These are phyloP conservation scores for Pan paniscus DNA, from an alignment of 2,113 vertebrate species.

Conservation along the genomic window DNA sequence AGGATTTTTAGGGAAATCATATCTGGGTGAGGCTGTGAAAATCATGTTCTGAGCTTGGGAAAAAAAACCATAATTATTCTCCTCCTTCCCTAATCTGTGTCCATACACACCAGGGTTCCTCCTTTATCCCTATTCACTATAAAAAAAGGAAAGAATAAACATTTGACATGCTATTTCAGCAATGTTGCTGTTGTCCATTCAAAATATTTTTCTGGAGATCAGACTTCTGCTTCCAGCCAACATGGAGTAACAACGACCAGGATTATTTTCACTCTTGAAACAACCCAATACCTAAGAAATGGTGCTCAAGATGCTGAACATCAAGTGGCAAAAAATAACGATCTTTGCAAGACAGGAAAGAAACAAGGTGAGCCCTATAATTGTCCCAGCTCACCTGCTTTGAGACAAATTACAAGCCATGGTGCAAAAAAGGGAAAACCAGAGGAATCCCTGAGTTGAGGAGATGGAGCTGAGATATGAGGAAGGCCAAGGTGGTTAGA, in stretches of 20 bases:
- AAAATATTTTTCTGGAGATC: background rate
- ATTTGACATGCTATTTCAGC: background rate
- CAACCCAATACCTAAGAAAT: background rate
- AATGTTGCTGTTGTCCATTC: background rate
- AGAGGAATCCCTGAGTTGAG: background rate
- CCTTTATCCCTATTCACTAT: background rate
- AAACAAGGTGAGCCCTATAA: background rate
- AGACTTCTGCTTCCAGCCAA: background rate
- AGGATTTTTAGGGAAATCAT: conserved; percentile 16
- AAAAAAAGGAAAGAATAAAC: background rate
- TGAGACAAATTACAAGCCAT: background rate
- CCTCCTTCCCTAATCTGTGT: background rate
- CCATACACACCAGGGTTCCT: background rate
- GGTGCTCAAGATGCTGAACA: background rate
- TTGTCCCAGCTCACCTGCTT: background rate
- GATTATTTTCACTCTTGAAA: background rate
- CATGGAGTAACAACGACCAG: background rate
- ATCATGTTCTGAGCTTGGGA: background rate
- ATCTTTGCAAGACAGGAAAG: background rate
- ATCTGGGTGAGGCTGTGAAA: background rate
- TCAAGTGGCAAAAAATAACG: background rate
- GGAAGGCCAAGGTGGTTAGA: background rate
- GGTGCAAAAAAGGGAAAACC: background rate
- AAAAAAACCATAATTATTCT: background rate
- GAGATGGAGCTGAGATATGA: background rate